Evolutionary conservation across 2,888 invertebrate genomes (phyloP), one percentile per base, ranked within the genome.

Genomic region (Portevinia maculata): DNA sequence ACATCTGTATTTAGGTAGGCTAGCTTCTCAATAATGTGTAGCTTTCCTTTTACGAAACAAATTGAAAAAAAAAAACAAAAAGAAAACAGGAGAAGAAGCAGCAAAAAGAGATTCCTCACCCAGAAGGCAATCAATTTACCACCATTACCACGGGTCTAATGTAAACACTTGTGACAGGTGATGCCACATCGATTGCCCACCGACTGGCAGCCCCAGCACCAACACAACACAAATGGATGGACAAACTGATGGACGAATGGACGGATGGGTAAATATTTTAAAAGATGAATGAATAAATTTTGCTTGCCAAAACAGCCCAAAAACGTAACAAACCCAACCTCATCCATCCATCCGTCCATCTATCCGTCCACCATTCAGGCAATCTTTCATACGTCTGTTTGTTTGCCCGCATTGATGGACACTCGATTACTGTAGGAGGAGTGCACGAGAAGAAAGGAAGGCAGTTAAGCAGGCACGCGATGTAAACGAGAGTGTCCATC

Each of bases 401-500:
- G 65, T 55, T 37, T 15, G 65, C 55, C 24, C 30, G 41, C 76
- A 83, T 83, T 83, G 83, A 83, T 67, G 78, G 78, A 83, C 83
- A 78, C 50, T 83, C 78, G 78, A 83, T 83, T 83, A 83, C 83
- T 70, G 73, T 71, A 78, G 78, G 73, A 83, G 67, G 78, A 78
- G 78, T 34, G 34, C 50, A 78, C 71, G 62, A 78, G 55, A 78
- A 65, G 83, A 83, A 78, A 83, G 83, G 71, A 83, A 78, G 78
- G 62, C 65, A 78, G 83, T 83, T 78, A 78, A 78, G 83, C 78
- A 78, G 78, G 83, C 83, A 83, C 71, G 83, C 78, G 78, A 83
- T 83, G 83, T 83, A 83, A 83, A 83, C 83, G 83, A 83, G 78
- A 83, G 71, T 83, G 83, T 83, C 83, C 78, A 83, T 83, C 83